Conservation (phyloP, 2,888 invertebrate species). For the Mactromeris polynyma region DNA sequence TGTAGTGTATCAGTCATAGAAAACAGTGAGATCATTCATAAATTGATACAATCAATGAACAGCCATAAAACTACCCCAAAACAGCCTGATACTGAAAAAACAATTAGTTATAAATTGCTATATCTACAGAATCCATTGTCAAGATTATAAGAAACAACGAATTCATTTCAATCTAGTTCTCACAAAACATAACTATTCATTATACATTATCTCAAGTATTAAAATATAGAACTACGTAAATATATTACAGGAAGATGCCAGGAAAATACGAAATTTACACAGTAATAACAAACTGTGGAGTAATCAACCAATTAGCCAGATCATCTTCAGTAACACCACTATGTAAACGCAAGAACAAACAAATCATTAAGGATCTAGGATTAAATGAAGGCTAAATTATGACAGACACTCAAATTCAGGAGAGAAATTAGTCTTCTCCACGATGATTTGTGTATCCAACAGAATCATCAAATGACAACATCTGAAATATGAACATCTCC, state of each 20-base stretch:
- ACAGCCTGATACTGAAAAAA: background rate
- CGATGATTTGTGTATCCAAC: no score
- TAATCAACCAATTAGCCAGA: background rate
- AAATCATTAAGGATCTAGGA: background rate
- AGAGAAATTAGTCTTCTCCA: no score
- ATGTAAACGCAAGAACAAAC: background rate
- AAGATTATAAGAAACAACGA: background rate
- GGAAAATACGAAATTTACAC: no score
- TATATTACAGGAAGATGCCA: no score
- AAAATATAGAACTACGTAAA: no score
- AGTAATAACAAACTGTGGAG: no score
- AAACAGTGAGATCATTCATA: background rate
- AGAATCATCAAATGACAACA: no score
- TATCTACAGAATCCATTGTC: background rate
- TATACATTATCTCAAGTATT: no score
- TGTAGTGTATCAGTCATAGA: background rate
- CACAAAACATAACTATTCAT: background rate
- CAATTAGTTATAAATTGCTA: background rate
- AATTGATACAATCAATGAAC: background rate
- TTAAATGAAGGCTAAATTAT: background rate
- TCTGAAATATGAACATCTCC: no score
- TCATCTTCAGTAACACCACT: background rate
- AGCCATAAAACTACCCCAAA: background rate
- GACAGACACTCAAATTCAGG: background rate
- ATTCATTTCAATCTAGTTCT: background rate